Evolutionary conservation across 2,888 invertebrate genomes (phyloP).

Genomic region (Eustalomyia histrio): DNA sequence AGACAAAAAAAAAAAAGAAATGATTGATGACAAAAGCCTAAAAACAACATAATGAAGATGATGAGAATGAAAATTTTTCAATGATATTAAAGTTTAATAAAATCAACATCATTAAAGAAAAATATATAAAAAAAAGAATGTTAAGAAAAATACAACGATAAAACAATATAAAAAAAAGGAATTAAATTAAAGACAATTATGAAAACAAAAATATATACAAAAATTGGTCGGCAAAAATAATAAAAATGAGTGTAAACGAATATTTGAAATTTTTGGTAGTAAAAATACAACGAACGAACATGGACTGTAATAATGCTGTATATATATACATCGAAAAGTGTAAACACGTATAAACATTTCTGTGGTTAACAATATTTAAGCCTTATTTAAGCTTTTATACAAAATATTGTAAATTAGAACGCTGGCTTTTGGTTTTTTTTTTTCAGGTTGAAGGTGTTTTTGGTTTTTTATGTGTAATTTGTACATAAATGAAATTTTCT

Average conservation of each 20-base stretch:
- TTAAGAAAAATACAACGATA: slow-evolving; percentile 26
- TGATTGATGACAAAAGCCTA: slow-evolving; percentile 34
- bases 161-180: slow-evolving; percentile 11
- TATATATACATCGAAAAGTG: slow-evolving; percentile 4
- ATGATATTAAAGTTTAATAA: slow-evolving; percentile 12
- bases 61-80: slow-evolving; percentile 18
- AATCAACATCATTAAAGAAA: slow-evolving; percentile 12
- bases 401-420: slow-evolving; percentile 24
- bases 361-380: slow-evolving; percentile 27
- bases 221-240: slow-evolving; percentile 47
- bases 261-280: slow-evolving; percentile 1
- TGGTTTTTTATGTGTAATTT: slow-evolving; percentile 19
- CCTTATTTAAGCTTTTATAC: slow-evolving; percentile 50
- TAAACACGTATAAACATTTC: slow-evolving; percentile 23
- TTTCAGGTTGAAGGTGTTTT: slow-evolving; percentile 14
- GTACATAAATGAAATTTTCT: slow-evolving; percentile 27
- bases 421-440: slow-evolving; percentile 27
- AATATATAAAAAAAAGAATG: slow-evolving; percentile 1
- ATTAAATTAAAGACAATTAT: slow-evolving; percentile 14
- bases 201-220: slow-evolving; percentile 37
- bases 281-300: slow-evolving; percentile 33
- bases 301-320: slow-evolving; percentile 28
- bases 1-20: slow-evolving; percentile 12
- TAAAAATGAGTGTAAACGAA: neutral
- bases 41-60: neutral